Evolutionary conservation across 2,113 vertebrate species (phyloP), one percentile per base, ranked within the genome.

Genomic region (Sorex araneus): DNA sequence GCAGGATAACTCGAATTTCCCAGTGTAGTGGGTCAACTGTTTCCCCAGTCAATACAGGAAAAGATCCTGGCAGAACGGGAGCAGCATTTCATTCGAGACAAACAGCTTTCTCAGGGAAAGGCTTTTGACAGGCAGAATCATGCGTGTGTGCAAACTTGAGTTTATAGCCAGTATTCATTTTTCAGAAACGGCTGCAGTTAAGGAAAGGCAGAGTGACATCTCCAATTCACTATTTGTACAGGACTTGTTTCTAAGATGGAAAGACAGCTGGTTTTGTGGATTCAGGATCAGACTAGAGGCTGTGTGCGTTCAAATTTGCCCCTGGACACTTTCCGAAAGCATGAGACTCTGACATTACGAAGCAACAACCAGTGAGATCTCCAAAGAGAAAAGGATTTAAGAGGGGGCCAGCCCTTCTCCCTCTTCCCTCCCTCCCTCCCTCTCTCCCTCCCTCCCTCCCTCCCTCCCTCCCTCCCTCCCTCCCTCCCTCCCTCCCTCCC

Each of bases 201-300:
- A 67, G 69, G 54, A 67, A 88, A 92, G 87, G 69, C 76, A 89
- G 71, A 32, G 47, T 54, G 43, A 69, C 43, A 28, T 1, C 28
- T 88, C 66, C 69, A 81, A 84, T 30, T 90, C 47, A 25, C 50
- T 87, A 12, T 89, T 28, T 91, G 74, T 11, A 81, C 16, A 67
- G 28, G 71, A 80, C 45, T 86, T 64, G 76, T 66, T 91, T 75
- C 88, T 34, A 84, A 88, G 80, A 87, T 2, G n/a, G 82, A 76
- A 92, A 93, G 84, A 78, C 18, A 75, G 75, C 75, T 83, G 88
- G 54, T 73, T 93, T 81, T 92, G 82, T 75, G 80, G 71, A 92
- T 84, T 50, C 18, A 76, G 82, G 85, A 87, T 94, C 91, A 87
- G 71, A 84, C 34, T 34, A 80, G 94, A 80, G 54, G 74, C 80